These are phyloP conservation scores for Macrophya alboannulata DNA, from an alignment of 2,888 invertebrate species.

Conservation along the genomic window DNA sequence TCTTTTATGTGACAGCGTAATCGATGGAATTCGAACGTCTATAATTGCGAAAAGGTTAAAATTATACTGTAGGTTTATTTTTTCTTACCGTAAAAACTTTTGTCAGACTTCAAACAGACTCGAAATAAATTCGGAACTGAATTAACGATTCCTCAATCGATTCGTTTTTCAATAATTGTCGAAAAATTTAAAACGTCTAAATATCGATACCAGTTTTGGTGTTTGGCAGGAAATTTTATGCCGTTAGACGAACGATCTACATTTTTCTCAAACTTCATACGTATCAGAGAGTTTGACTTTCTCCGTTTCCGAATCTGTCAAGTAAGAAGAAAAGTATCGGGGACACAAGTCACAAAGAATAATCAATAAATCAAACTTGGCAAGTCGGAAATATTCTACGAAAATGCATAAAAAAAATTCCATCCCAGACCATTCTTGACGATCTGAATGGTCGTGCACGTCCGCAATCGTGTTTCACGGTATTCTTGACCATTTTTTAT, in stretches of 20 bases:
- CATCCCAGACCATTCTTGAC: too few species aligned
- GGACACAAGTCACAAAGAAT: slow-evolving; percentile 3
- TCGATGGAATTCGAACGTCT: background rate
- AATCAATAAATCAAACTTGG: background rate
- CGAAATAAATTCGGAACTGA: background rate
- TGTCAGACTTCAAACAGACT: background rate
- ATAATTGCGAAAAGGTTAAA: background rate
- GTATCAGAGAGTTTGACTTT: background rate
- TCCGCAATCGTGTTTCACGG: background rate
- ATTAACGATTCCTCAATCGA: background rate
- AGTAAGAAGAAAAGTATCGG: background rate
- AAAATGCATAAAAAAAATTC: background rate
- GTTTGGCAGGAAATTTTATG: background rate
- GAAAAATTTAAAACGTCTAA: background rate
- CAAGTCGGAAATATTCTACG: background rate
- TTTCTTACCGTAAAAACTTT: background rate
- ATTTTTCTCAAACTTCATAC: slow-evolving; percentile 2
- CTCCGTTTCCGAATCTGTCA: background rate
- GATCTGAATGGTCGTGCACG: background rate
- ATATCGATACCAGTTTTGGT: background rate
- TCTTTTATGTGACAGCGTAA: slow-evolving; percentile 1
- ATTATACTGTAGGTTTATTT: background rate
- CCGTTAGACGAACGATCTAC: background rate
- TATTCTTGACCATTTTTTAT: background rate
- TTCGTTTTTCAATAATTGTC: background rate